These are phyloP conservation scores for Euthynnus affinis DNA, from an alignment of 2,797 vertebrate species.

Conservation along the genomic window DNA sequence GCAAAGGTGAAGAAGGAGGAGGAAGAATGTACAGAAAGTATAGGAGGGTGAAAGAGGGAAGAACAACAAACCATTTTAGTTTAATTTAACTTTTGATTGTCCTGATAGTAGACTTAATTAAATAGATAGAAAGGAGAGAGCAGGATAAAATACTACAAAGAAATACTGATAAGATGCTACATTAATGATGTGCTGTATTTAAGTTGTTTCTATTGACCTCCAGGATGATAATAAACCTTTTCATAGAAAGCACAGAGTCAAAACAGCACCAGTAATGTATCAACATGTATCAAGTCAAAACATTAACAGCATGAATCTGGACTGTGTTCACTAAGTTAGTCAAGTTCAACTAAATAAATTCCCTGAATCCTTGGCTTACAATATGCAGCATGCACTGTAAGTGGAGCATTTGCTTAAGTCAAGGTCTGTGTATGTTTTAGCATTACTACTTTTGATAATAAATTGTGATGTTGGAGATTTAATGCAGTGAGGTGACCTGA, in stretches of 20 bases:
- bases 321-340: background rate
- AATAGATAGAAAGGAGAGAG: background rate
- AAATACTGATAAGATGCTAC: background rate
- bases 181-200: background rate
- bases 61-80: conserved; percentile 13
- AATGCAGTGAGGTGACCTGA: too few relatives aligned
- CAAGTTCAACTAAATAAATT: background rate
- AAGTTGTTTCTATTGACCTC: background rate
- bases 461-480: background rate
- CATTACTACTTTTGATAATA: background rate
- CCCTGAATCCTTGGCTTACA: background rate
- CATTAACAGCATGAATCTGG: background rate
- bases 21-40: conserved; percentile 11
- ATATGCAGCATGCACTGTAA: background rate
- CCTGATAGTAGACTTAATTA: too few relatives aligned
- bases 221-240: background rate
- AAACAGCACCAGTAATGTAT: background rate
- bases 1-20: background rate
- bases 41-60: conserved; percentile 12
- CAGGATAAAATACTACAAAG: background rate
- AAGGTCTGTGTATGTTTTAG: background rate
- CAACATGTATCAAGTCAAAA: conserved; percentile 27
- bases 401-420: background rate
- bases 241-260: background rate
- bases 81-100: too few relatives aligned